A percentile compares a stretch with the other conserved stretches of the same genome.
Evolutionary conservation across 2,113 vertebrate species (phyloP).

Genomic region (Gracilinanus agilis): DNA sequence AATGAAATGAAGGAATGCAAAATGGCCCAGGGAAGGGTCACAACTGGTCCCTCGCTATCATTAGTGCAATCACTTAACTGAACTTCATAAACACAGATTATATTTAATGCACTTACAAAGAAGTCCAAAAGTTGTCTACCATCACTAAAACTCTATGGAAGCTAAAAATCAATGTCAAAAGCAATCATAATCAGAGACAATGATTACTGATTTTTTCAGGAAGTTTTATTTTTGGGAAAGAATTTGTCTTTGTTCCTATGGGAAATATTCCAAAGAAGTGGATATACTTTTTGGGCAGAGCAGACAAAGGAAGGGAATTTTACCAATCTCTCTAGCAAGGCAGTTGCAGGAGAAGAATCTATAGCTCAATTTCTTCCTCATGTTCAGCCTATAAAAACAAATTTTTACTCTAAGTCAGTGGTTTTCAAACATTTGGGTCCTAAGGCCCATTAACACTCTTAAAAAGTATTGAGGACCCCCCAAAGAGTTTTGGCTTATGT

Average conservation of each 20-base stretch:
- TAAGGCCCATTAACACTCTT: not conserved
- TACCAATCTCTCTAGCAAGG: not conserved
- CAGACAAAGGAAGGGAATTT: constrained; percentile 19
- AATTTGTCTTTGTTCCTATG: not conserved
- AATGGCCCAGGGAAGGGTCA: not conserved
- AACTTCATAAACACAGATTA: not conserved
- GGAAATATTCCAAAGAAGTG: constrained; percentile 23
- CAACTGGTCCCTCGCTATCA: not conserved
- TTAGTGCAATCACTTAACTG: not conserved
- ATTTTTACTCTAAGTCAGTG: not conserved
- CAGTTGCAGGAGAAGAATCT: constrained; percentile 25
- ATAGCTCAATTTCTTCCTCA: constrained; percentile 16
- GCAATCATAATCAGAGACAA: not conserved
- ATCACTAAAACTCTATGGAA: constrained; percentile 3
- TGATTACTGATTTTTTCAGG: not conserved
- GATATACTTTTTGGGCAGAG: constrained; percentile 5
- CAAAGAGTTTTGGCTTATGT: not conserved
- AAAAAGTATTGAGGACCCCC: not conserved
- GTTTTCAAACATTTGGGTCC: not conserved
- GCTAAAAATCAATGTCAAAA: constrained; percentile 20
- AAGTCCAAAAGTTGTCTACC: not conserved
- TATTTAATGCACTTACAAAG: not conserved
- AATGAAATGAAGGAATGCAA: no score
- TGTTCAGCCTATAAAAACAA: constrained; percentile 44
- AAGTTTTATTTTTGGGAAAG: not conserved